Evolutionary conservation across 2,888 invertebrate genomes (phyloP).

Genomic region (Sussaba pulchella): DNA sequence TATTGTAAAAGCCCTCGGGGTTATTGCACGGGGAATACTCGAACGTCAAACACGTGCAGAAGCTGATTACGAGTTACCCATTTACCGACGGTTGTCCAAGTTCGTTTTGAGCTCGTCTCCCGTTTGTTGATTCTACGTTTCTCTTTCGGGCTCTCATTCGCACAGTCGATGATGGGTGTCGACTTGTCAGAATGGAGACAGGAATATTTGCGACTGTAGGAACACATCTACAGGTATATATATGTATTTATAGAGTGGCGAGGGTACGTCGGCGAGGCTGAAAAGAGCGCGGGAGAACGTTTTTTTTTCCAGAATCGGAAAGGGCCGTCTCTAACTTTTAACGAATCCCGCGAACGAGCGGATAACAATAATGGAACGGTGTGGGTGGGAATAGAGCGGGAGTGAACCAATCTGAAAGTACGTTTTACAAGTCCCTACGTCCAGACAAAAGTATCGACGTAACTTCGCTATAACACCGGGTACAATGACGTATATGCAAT

Average conservation of each 20-base stretch:
- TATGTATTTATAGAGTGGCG: neutral
- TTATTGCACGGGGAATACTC: conserved; percentile 49
- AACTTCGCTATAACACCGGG: neutral
- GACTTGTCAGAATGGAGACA: conserved; percentile 6
- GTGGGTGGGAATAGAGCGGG: neutral
- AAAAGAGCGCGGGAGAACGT: neutral
- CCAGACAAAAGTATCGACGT: conserved; percentile 29
- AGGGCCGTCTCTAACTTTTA: conserved; percentile 59
- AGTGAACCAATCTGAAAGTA: conserved; percentile 40
- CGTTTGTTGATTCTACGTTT: neutral
- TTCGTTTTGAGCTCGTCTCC: neutral
- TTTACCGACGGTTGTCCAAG: neutral
- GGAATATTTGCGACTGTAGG: neutral
- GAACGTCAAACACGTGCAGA: conserved; percentile 40
- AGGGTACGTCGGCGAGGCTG: neutral
- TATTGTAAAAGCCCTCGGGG: conserved; percentile 22
- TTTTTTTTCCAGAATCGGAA: conserved; percentile 15
- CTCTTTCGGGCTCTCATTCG: neutral
- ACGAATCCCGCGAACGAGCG: conserved; percentile 58
- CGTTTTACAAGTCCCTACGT: conserved; percentile 10
- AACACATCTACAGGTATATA: neutral
- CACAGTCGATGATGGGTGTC: conserved; percentile 21
- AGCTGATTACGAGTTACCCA: neutral
- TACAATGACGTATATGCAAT: conserved; percentile 1
- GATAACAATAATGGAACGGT: conserved; percentile 11